Evolutionary conservation across 2,113 vertebrate genomes (phyloP), one percentile per base, ranked within the genome.

Genomic region (Asarcornis scutulata): DNA sequence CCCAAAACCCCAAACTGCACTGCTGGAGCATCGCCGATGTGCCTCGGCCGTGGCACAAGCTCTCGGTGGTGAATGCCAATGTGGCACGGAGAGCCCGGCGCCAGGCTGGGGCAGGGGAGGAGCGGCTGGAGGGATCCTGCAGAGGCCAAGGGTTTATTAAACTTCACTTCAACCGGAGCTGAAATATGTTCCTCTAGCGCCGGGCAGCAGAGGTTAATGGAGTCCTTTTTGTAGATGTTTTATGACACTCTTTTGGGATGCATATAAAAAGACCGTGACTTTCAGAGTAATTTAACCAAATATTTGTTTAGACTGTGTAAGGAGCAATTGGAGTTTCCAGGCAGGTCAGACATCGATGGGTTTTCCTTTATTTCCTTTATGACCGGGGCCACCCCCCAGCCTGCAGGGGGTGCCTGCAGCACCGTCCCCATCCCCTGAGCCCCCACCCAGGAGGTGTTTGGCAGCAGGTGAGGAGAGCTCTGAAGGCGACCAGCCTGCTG

Each of bases 261-360:
- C 32, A 34, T 86, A 68, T 60, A 91, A 84, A 82, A 93, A 42
- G 72, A 60, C 36, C 18, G 60, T 69, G 55, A n/a, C 3, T 4
- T 91, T 94, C 42, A 55, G 68, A 91, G 82, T 82, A 86, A 95
- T 82, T 96, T 38, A 62, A 75, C 87, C 78, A 90, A 96, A 79
- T 92, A 96, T 94, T 96, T 96, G 86, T 89, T 97, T 95, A 93
- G 91, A 88, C 88, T 83, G 44, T 74, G 46, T 87, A 56, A 95
- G 89, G 64, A 86, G 91, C 68, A 94, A 16, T 10, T 27, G 72
- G 42, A 93, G 68, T 88, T 90, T 87, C 59, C 81, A 88, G 79
- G n/a, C 48, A 66, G 69, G 75, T 62, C 66, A 77, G 31, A 42
- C 56, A 42, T 40, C 21, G 73, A 16, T 0, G 0, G n/a, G 67